Evolutionary conservation across 2,797 vertebrate genomes (phyloP).

Genomic region (Crax fasciolata): DNA sequence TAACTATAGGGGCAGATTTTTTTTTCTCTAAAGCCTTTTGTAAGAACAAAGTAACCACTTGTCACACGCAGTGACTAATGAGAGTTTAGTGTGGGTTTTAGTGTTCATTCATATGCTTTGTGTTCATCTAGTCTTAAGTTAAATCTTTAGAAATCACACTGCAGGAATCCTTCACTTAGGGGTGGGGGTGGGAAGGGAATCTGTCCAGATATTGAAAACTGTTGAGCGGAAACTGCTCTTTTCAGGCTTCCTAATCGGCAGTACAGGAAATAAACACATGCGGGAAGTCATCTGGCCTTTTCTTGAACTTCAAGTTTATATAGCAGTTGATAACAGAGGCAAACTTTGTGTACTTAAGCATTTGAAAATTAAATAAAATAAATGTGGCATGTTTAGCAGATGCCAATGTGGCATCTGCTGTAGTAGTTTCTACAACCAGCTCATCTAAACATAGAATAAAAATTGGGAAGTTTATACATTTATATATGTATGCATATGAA

Average conservation of each 20-base stretch:
- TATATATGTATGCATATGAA: neutral
- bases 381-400: neutral
- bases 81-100: slow-evolving; percentile 80
- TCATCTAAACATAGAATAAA: neutral
- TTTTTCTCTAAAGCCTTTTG: slow-evolving; percentile 68
- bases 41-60: slow-evolving; percentile 83
- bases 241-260: slow-evolving; percentile 67
- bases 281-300: slow-evolving; percentile 75
- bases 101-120: slow-evolving; percentile 78
- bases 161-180: slow-evolving; percentile 70
- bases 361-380: slow-evolving; percentile 3
- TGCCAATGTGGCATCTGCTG: neutral
- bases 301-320: slow-evolving; percentile 75
- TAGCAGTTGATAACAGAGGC: slow-evolving; percentile 53
- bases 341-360: slow-evolving; percentile 19
- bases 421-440: neutral
- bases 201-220: slow-evolving; percentile 61
- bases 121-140: slow-evolving; percentile 74
- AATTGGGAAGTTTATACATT: neutral
- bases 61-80: slow-evolving; percentile 79
- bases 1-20: slow-evolving; percentile 69
- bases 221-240: slow-evolving; percentile 75
- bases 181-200: slow-evolving; percentile 63
- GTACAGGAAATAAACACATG: slow-evolving; percentile 76
- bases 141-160: slow-evolving; percentile 80